Percentiles rank a stretch among this genome's conserved stretches.
phyloP scores from a whole-genome alignment of 2,113 vertebrate species.

The Podiceps cristatus region DNA sequence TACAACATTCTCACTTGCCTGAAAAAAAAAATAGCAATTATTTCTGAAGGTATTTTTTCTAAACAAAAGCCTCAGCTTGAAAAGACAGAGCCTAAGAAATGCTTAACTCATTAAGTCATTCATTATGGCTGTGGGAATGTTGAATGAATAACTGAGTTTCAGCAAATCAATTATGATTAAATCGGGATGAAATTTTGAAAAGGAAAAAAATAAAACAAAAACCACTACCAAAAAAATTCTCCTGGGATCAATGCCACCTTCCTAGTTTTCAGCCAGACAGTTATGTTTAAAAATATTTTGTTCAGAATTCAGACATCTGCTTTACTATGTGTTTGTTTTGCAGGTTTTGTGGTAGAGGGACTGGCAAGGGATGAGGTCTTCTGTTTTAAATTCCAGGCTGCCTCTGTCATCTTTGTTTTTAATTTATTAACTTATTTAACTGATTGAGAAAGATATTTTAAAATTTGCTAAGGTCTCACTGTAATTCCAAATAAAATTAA shows the following conservation, averaged over 20 bases:
- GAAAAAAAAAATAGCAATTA: neutral
- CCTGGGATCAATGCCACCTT: constrained; percentile 53
- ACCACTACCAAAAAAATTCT: neutral
- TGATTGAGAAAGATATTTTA: neutral
- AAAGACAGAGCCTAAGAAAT: neutral
- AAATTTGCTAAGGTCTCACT: neutral
- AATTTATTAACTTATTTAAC: constrained; percentile 21
- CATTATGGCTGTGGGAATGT: neutral
- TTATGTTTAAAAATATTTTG: constrained; percentile 54
- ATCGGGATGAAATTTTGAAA: neutral
- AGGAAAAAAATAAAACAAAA: neutral
- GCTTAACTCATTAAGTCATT: neutral
- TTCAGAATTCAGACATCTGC: constrained; percentile 42
- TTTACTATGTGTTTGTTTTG: constrained; percentile 34
- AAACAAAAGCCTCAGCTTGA: neutral
- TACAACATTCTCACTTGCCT: neutral
- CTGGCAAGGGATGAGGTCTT: constrained; percentile 1
- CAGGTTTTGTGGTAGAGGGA: neutral
- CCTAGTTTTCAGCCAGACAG: constrained; percentile 14
- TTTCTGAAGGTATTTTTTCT: neutral
- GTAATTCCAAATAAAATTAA: constrained; percentile 24
- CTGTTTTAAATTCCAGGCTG: constrained; percentile 23
- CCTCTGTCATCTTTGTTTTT: neutral
- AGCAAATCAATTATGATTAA: neutral
- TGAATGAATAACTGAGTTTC: neutral